Evolutionary conservation across 2,888 invertebrate genomes (phyloP).

Genomic region (Diarsia dahlii): DNA sequence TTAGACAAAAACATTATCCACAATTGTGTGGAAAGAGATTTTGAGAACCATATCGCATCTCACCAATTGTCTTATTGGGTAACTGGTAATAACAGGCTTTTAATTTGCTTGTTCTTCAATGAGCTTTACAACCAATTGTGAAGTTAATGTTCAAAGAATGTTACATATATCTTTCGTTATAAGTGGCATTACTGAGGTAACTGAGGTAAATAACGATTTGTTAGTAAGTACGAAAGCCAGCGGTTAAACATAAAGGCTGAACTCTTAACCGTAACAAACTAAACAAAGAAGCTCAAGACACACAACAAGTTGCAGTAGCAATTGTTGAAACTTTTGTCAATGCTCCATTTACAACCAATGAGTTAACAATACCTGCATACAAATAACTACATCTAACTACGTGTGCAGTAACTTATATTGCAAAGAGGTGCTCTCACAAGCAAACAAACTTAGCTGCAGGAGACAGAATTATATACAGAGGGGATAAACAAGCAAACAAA

Average conservation of each 20-base stretch:
- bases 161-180: conserved; percentile 10
- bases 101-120: neutral
- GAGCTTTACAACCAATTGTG: neutral
- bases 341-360: conserved; percentile 35
- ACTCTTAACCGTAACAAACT: conserved; percentile 2
- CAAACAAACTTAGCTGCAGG: conserved; percentile 60
- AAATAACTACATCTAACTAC: conserved; percentile 43
- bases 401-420: conserved; percentile 40
- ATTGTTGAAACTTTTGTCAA: conserved; percentile 44
- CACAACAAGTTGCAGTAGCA: conserved; percentile 20
- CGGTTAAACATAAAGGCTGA: conserved; percentile 19
- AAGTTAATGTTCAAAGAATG: conserved; percentile 1
- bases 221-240: conserved; percentile 10
- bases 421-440: conserved; percentile 48
- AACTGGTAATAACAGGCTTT: neutral
- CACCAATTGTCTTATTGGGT: neutral
- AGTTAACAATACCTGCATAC: conserved; percentile 42
- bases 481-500: conserved; percentile 53
- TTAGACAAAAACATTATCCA: neutral
- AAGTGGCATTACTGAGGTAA: conserved; percentile 1
- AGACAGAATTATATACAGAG: conserved; percentile 50
- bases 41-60: neutral
- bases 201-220: conserved; percentile 19
- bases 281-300: conserved; percentile 11
- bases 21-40: neutral